phyloP scores from a whole-genome alignment of 1,140 invertebrate species.

The Acromyrmex charruanus region DNA sequence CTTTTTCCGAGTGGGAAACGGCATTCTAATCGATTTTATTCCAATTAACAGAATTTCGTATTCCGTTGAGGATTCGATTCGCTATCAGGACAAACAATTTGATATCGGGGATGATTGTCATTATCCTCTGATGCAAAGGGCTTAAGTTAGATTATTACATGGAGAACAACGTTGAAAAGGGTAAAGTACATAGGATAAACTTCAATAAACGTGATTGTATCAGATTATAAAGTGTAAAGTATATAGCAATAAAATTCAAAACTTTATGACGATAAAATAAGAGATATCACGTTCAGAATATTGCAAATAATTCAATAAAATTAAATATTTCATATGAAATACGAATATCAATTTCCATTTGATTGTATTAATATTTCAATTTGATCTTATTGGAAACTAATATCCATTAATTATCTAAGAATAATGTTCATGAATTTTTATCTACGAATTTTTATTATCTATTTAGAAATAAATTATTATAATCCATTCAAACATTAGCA shows the following conservation, averaged over 20 bases:
- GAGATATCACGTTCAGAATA: neutral
- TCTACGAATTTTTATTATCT: neutral
- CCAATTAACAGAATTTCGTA: conserved; percentile 23
- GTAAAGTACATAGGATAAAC: neutral
- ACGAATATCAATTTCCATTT: neutral
- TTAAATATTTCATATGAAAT: neutral
- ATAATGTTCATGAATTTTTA: no score
- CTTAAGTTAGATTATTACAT: neutral
- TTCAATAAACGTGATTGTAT: neutral
- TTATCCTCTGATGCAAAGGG: neutral
- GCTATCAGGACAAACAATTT: neutral
- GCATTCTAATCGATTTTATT: conserved; percentile 15
- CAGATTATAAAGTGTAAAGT: neutral
- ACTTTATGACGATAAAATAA: neutral
- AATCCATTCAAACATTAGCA: neutral
- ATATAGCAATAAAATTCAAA: neutral
- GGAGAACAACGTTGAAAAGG: neutral
- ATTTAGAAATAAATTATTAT: neutral
- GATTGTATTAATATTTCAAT: neutral
- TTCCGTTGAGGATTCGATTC: neutral
- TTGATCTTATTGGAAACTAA: neutral
- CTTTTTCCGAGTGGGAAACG: neutral
- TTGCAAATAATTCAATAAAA: neutral
- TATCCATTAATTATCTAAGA: neutral
- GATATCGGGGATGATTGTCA: neutral